These are phyloP conservation scores for Chromobotia macracanthus DNA, from an alignment of 2,797 vertebrate genomes.

Conservation along the genomic window DNA sequence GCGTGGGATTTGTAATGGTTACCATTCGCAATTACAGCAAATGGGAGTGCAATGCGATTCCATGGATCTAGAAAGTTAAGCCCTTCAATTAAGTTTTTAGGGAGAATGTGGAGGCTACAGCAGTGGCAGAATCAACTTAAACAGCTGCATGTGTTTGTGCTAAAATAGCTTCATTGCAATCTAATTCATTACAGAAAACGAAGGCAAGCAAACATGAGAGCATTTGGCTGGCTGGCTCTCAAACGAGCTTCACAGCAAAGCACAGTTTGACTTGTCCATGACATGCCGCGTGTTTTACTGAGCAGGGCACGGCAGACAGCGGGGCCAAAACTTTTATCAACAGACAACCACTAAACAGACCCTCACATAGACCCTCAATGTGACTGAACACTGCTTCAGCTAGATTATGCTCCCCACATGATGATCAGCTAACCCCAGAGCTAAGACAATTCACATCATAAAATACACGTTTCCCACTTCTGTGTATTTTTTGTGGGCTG, in stretches of 20 bases:
- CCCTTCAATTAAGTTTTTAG: not conserved
- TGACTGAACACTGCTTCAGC: constrained; percentile 9
- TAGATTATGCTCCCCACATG: constrained; percentile 20
- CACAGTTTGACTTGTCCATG: constrained; percentile 1
- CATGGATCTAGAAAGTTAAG: constrained; percentile 7
- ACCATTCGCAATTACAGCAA: constrained; percentile 39
- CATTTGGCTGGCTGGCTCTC: not conserved
- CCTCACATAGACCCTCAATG: not conserved
- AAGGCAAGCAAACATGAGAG: constrained; percentile 10
- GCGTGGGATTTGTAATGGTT: constrained; percentile 26
- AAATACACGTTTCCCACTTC: constrained; percentile 20
- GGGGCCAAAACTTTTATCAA: not conserved
- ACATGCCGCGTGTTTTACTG: not conserved
- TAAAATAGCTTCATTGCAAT: constrained; percentile 11
- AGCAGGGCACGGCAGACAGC: constrained; percentile 9
- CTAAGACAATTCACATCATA: constrained; percentile 23
- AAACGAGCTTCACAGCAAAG: not conserved
- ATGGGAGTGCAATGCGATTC: constrained; percentile 23
- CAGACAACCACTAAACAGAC: constrained; percentile 7
- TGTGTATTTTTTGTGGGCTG: not conserved
- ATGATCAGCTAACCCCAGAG: constrained; percentile 8
- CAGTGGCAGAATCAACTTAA: constrained; percentile 1
- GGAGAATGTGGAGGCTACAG: constrained; percentile 14
- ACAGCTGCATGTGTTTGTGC: constrained; percentile 18
- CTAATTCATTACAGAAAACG: constrained; percentile 14